Conservation (phyloP, 2,888 invertebrate species). For the Drosophila mayaguana region DNA sequence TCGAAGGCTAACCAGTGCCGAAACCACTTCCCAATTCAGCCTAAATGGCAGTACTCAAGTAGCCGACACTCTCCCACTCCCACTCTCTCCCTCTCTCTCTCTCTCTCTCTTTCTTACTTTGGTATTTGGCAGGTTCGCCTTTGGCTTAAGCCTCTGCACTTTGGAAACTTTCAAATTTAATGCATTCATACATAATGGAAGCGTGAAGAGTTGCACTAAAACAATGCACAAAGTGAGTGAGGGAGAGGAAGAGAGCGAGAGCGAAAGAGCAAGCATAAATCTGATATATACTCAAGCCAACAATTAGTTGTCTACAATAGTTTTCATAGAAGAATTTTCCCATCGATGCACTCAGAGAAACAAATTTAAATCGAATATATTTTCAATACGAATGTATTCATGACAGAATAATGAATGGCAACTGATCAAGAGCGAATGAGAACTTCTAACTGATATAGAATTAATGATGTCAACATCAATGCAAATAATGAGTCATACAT, state of each 20-base stretch:
- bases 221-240: background rate
- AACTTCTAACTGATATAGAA: no score
- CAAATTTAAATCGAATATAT: no score
- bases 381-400: no score
- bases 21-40: slow-evolving; percentile 17
- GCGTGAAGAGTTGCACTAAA: background rate
- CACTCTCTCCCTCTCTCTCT: background rate
- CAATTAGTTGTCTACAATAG: slow-evolving; percentile 4
- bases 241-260: background rate
- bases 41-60: slow-evolving; percentile 10
- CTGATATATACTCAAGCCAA: background rate
- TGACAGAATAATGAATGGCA: no score
- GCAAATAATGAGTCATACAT: no score
- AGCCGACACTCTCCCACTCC: background rate
- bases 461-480: no score
- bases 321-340: background rate
- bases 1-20: slow-evolving; percentile 4
- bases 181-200: slow-evolving; percentile 3
- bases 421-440: no score
- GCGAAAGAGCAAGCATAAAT: background rate
- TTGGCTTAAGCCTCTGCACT: slow-evolving; percentile 8
- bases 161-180: slow-evolving; percentile 7
- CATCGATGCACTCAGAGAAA: background rate
- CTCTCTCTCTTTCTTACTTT: background rate
- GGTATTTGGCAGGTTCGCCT: slow-evolving; percentile 6